Evolutionary conservation across 92 coral and sea anemone species (phyloP), one percentile per base, ranked within the genome.

Genomic region (Diadumene lineata): DNA sequence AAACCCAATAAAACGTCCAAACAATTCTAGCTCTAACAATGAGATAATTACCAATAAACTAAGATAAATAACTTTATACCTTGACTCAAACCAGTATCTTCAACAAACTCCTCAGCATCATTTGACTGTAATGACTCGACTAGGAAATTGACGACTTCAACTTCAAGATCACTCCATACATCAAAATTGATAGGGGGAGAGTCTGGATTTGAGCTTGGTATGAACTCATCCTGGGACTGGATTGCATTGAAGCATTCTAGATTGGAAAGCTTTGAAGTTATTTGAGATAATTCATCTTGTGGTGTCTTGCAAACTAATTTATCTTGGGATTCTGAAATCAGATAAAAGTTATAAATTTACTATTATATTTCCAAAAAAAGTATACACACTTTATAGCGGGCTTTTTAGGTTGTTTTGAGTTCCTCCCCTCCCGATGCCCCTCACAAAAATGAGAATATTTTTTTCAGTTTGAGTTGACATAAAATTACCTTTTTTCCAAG

Each of bases 131-230:
- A 56, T 48, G 90, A 73, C 66, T 82, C 83, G 32, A 88, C 85
- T 26, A 92, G 90, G 44, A 88, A 78, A 67, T 82, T 86, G 34
- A 82, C 73, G 11, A 92, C 86, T 72, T 92, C 97, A n/a, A 85
- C 94, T 66, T 92, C 91, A 15, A 92, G 70, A 58, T 92, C 93
- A 61, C 88, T 84, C 94, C 93, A 88, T 56, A 90, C 74, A 24
- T 92, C 93, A 55, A 90, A 92, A 26, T 78, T 77, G 25, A 79
- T 79, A 1, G 84, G 60, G 15, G 97, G 98, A 19, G 98, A 94
- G 73, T 92, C 97, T 61, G 98, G 97, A 68, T 92, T 89, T 0
- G 97, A 94, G 77, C 97, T 94, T 15, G 96, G 98, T 3, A 92
- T 86, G 44, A 92, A 51, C 27, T 92, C 93, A 25, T 82, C 86